Base-by-base conservation (phyloP, 2,888 invertebrate species). In the Rotaria sp. region DNA sequence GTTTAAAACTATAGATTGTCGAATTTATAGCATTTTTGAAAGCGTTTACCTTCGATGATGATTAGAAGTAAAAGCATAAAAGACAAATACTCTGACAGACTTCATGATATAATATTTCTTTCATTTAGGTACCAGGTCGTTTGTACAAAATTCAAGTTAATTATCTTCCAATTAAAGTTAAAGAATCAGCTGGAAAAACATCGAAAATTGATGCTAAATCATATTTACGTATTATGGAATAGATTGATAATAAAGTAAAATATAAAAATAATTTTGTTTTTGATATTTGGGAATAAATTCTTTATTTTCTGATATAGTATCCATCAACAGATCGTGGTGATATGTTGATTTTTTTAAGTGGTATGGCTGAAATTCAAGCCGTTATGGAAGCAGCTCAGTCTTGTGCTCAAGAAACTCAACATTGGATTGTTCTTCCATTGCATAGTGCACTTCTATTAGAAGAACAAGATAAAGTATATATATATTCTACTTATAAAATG, bases 301-400 rank as follows among this genome's bases (percentile, higher is more conserved):
- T n/a, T n/a, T n/a, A n/a, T n/a, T n/a, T n/a, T 41, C n/a, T n/a
- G 5, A 10, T 45, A n/a, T n/a, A 80, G 80, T 96, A 95, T 92
- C 94, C 95, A 88, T 94, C 92, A 85, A 93, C 93, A 48, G 96
- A 97, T 91, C 93, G 95, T 89, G 99, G 99, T 0, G 99, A 99
- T 91, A 93, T 97, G 26, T 92, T 99, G 8, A 94, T 99, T 90
- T 99, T 99, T 91, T 93, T 98, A 89, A 96, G 96, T 88, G 98
- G 97, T 0, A 94, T 96, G 89, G 94, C 95, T 90, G 97, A 97
- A 92, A 97, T 98, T 87, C 90, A 90, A 90, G 93, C 94, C 0
- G 93, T 97, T 45, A 94, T 94, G 55, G 96, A 96, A 88, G 96
- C 96, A 8, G 94, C 95, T 0, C 94, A 94, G 88, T 94, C 95